Evolutionary conservation across 2,888 invertebrate species (phyloP).

Genomic region (Chymomyza amoena): DNA sequence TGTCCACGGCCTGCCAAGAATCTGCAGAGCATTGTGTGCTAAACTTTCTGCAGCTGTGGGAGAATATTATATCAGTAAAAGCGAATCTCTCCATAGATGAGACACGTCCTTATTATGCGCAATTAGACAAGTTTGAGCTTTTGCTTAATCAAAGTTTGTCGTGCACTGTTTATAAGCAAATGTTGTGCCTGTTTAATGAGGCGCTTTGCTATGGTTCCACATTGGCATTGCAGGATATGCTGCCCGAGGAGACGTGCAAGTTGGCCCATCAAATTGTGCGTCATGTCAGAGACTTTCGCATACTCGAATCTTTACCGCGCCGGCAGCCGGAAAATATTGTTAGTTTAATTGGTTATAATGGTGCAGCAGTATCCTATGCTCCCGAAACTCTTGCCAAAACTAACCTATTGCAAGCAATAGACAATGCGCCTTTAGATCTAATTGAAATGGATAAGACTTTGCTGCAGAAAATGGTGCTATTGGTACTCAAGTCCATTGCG

Average conservation of each 20-base stretch:
- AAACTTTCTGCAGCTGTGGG: constrained; percentile 92
- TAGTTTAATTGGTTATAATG: constrained; percentile 76
- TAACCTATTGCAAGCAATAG: constrained; percentile 10
- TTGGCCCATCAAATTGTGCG: constrained; percentile 91
- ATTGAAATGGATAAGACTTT: constrained; percentile 85
- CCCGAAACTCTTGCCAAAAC: constrained; percentile 33
- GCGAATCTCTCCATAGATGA: constrained; percentile 93
- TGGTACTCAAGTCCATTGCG: constrained; percentile 92
- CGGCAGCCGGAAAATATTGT: constrained; percentile 76
- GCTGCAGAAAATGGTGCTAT: constrained; percentile 90
- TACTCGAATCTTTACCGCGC: constrained; percentile 79
- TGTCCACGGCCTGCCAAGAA: constrained; percentile 58
- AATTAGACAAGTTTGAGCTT: constrained; percentile 89
- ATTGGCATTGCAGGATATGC: constrained; percentile 90
- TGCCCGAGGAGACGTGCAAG: constrained; percentile 93
- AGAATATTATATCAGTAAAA: constrained; percentile 93
- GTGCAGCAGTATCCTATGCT: constrained; percentile 65
- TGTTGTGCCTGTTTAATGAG: constrained; percentile 92
- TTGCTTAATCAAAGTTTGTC: constrained; percentile 86
- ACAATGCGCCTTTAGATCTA: constrained; percentile 13
- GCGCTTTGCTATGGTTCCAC: constrained; percentile 95
- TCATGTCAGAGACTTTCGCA: constrained; percentile 90
- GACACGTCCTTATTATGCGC: constrained; percentile 92
- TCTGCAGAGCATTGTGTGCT: constrained; percentile 85
- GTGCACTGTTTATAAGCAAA: constrained; percentile 90